phyloP scores from a whole-genome alignment of 2,888 invertebrate species.

The Lathronympha strigana region DNA sequence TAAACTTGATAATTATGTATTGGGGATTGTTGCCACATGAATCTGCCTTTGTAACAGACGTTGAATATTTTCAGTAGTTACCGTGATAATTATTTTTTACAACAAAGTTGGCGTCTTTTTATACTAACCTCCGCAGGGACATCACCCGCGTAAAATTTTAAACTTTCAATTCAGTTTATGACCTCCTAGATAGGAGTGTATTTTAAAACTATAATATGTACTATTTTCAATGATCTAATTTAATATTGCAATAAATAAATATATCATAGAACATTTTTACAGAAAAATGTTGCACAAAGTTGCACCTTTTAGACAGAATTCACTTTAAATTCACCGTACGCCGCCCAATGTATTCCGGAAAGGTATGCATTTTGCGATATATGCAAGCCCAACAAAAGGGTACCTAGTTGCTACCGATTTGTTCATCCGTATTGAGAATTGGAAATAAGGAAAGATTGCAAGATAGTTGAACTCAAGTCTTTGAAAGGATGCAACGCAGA shows the following conservation, averaged over 20 bases:
- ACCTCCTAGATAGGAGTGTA: neutral
- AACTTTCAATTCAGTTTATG: no score
- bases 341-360: slow-evolving; percentile 11
- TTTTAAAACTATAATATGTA: no score
- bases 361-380: slow-evolving; percentile 23
- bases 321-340: slow-evolving; percentile 14
- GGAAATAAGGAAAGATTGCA: neutral
- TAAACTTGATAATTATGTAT: slow-evolving; percentile 1
- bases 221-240: no score
- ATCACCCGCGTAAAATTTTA: no score
- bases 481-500: neutral
- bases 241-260: no score
- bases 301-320: neutral
- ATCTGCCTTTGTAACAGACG: neutral
- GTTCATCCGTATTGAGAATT: slow-evolving; percentile 22
- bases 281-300: neutral
- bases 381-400: slow-evolving; percentile 20
- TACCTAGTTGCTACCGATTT: slow-evolving; percentile 19
- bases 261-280: neutral
- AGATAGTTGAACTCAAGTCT: neutral
- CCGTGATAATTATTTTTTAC: no score
- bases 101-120: no score
- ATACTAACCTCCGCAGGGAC: no score
- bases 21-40: neutral
- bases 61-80: neutral